phyloP scores from a whole-genome alignment of 2,113 vertebrate species.

The Ursus arctos region DNA sequence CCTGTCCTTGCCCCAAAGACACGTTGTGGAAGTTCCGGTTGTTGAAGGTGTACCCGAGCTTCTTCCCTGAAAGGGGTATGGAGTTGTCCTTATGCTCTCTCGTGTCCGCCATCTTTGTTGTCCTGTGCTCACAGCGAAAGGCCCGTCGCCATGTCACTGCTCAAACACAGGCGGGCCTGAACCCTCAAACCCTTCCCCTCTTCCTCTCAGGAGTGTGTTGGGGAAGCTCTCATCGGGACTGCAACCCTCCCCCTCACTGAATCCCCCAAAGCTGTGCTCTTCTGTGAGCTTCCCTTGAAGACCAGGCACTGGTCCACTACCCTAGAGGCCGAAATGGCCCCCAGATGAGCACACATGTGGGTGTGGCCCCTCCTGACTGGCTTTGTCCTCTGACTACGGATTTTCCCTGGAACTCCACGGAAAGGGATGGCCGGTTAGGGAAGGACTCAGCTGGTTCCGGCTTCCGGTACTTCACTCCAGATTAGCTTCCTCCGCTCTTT shows the following conservation, averaged over 20 bases:
- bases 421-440: not conserved
- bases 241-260: not conserved
- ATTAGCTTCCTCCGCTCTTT: not conserved
- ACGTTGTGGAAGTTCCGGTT: slow-evolving; percentile 96
- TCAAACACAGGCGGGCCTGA: rapidly evolving
- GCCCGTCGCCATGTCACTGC: not conserved
- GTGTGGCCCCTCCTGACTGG: not conserved
- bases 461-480: rapidly evolving
- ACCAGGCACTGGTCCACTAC: too few relatives aligned
- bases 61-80: slow-evolving; percentile 90
- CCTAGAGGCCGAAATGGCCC: not conserved
- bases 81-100: not conserved
- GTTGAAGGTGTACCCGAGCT: slow-evolving; percentile 95
- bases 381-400: not conserved
- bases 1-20: slow-evolving; percentile 97
- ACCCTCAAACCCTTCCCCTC: not conserved
- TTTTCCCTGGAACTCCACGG: not conserved
- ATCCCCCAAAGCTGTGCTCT: not conserved
- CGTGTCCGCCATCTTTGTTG: not conserved
- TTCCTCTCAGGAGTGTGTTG: not conserved
- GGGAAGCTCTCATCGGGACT: not conserved
- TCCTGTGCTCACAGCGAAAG: not conserved
- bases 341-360: not conserved
- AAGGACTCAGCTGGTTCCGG: not conserved
- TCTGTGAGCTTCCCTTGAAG: not conserved